phyloP scores from a whole-genome alignment of 2,113 vertebrate genomes.

The Galbula dea region DNA sequence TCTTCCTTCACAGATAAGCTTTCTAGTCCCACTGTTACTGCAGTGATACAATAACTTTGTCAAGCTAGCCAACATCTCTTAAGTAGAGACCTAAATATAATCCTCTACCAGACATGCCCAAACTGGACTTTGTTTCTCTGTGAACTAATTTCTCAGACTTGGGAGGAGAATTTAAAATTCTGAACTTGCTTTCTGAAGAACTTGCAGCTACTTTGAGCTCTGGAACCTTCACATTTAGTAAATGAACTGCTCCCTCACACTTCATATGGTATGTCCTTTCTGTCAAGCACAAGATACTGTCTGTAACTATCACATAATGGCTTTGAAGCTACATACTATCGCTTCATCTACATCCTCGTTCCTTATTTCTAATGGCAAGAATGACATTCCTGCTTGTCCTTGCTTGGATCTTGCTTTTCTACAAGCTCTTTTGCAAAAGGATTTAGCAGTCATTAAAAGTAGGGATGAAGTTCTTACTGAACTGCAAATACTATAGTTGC shows the following conservation, averaged over 20 bases:
- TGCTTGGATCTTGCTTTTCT: not conserved
- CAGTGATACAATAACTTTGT: not conserved
- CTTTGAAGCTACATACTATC: not conserved
- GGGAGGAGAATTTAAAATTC: not conserved
- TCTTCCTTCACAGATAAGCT: not conserved
- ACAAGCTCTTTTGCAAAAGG: not conserved
- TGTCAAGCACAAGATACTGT: not conserved
- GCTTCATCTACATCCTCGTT: not conserved
- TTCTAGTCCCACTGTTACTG: rapidly evolving
- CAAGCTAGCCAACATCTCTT: rapidly evolving
- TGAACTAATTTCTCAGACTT: not conserved
- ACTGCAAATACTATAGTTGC: not conserved
- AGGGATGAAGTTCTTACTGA: not conserved
- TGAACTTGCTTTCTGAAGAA: not conserved
- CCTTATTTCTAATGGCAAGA: not conserved
- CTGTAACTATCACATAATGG: rapidly evolving
- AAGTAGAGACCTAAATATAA: not conserved
- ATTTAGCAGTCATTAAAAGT: not conserved
- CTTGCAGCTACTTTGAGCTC: not conserved
- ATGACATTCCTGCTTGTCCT: not conserved
- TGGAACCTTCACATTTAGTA: not conserved
- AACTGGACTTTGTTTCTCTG: not conserved
- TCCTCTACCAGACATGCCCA: not conserved
- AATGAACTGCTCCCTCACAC: not conserved
- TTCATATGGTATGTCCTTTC: rapidly evolving